phyloP scores from a whole-genome alignment of 2,888 invertebrate species.

The Dasysyrphus tricinctus region DNA sequence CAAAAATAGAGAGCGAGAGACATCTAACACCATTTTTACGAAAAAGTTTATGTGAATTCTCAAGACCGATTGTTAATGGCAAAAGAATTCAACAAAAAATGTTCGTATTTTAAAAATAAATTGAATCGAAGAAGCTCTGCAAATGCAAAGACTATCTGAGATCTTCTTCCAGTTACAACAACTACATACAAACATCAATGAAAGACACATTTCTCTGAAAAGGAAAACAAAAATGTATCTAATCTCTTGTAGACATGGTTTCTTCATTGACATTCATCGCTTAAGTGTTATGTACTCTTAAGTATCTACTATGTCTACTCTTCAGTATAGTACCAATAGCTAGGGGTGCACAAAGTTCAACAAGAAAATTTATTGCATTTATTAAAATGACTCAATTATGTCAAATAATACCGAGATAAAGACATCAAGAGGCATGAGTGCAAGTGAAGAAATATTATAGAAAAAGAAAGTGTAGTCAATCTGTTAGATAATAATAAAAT shows the following conservation, averaged over 20 bases:
- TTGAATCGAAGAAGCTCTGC: conserved; percentile 17
- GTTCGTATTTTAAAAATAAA: conserved; percentile 16
- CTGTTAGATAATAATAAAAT: conserved; percentile 44
- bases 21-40: conserved; percentile 38
- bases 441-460: conserved; percentile 12
- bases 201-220: conserved; percentile 6
- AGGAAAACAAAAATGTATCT: conserved; percentile 20
- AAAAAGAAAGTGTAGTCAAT: conserved; percentile 40
- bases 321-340: neutral
- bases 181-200: neutral
- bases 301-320: neutral
- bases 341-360: conserved; percentile 69
- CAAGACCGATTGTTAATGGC: conserved; percentile 32
- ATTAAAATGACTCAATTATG: conserved; percentile 69
- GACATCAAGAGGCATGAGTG: conserved; percentile 23
- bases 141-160: conserved; percentile 14
- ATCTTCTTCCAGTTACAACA: conserved; percentile 13
- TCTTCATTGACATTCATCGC: conserved; percentile 41
- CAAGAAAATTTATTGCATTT: conserved; percentile 66
- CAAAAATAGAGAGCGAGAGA: conserved; percentile 44
- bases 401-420: conserved; percentile 51
- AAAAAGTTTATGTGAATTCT: conserved; percentile 42
- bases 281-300: neutral
- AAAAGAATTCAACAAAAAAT: conserved; percentile 41
- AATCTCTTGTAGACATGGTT: conserved; percentile 28